Conservation (phyloP, 2,888 invertebrate genomes). For the Trissolcus japonicus region DNA sequence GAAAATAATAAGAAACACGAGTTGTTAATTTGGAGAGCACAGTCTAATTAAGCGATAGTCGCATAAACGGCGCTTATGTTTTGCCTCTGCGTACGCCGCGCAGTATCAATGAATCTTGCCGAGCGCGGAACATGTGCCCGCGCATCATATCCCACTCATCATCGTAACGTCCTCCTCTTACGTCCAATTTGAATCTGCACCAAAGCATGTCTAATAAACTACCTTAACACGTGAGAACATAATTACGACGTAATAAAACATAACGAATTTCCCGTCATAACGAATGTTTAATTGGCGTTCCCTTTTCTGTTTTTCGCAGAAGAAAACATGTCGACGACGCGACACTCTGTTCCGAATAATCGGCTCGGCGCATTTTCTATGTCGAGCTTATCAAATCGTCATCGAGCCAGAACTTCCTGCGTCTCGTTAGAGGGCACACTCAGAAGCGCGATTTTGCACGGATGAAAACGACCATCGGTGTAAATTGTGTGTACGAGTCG, state of each 20-base stretch:
- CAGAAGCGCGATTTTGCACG: slow-evolving; percentile 34
- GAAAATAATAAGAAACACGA: too few relatives aligned
- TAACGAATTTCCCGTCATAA: slow-evolving; percentile 56
- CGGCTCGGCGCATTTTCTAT: slow-evolving; percentile 33
- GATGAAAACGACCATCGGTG: slow-evolving; percentile 55
- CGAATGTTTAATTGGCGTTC: slow-evolving; percentile 49
- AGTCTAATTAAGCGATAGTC: slow-evolving; percentile 41
- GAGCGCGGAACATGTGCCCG: slow-evolving; percentile 46
- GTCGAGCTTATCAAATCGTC: slow-evolving; percentile 53
- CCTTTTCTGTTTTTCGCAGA: slow-evolving; percentile 3
- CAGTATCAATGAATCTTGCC: slow-evolving; percentile 51
- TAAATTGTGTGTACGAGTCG: slow-evolving; percentile 54
- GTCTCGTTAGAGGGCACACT: slow-evolving; percentile 43
- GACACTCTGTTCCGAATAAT: slow-evolving; percentile 32
- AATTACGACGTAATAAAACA: slow-evolving; percentile 53
- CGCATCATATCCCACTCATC: slow-evolving; percentile 51
- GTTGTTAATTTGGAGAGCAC: slow-evolving; percentile 13
- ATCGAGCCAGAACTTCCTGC: slow-evolving; percentile 49
- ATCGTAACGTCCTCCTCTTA: slow-evolving; percentile 52
- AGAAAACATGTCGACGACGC: slow-evolving; percentile 1
- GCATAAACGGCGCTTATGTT: slow-evolving; percentile 42
- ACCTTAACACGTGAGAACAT: slow-evolving; percentile 53
- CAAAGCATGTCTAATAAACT: slow-evolving; percentile 56
- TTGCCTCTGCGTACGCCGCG: not conserved
- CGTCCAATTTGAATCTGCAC: slow-evolving; percentile 54